Evolutionary conservation across 2,797 vertebrate genomes (phyloP).

Genomic region (Hipposideros larvatus): DNA sequence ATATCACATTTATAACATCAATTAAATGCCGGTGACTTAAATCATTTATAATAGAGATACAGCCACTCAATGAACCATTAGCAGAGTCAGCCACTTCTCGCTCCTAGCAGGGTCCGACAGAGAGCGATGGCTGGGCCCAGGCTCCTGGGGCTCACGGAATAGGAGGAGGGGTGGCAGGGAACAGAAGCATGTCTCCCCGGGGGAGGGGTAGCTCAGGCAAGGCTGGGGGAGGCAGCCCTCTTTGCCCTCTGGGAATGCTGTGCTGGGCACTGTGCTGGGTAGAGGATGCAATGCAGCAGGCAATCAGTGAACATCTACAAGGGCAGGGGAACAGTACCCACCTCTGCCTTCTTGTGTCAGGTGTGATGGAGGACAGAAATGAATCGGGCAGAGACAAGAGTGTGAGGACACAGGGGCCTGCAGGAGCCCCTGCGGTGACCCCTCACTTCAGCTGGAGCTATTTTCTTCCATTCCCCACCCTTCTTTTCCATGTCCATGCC

Average conservation of each 20-base stretch:
- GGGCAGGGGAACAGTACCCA: accelerated
- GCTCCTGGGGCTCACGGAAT: background rate
- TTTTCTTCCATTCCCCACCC: background rate
- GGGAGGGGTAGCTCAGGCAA: background rate
- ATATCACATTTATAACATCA: conserved; percentile 82
- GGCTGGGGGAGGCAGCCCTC: accelerated
- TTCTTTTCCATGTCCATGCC: background rate
- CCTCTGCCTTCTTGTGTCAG: background rate
- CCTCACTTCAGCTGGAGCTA: background rate
- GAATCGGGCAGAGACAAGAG: background rate
- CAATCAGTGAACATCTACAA: background rate
- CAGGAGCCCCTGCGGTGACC: background rate
- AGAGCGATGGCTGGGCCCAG: conserved; percentile 7
- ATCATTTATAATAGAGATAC: conserved; percentile 82
- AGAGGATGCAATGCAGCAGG: background rate
- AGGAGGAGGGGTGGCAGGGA: background rate
- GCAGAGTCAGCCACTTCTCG: conserved; percentile 78
- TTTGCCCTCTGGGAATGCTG: background rate
- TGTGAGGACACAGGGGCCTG: accelerated
- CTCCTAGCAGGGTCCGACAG: conserved; percentile 67
- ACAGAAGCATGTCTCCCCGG: background rate
- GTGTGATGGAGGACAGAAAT: background rate
- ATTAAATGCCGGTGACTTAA: conserved; percentile 83
- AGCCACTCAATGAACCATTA: conserved; percentile 81
- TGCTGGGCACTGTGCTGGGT: background rate